Base-by-base conservation (phyloP, 2,888 invertebrate species). In the Ormyrus pomaceus region DNA sequence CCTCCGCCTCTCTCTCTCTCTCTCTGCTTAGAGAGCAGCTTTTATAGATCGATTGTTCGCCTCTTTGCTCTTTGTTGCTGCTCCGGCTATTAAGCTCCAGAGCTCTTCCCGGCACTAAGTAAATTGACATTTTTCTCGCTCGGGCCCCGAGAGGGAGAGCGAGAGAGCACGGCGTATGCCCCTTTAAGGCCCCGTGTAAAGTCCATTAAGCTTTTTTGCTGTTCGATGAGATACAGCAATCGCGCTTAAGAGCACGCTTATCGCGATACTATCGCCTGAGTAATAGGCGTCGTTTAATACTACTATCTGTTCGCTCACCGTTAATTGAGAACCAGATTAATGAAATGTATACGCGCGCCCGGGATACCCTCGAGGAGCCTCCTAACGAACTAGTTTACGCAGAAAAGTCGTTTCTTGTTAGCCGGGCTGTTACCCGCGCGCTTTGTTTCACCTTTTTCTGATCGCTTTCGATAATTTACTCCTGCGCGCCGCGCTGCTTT, bases 211-310 rank as follows among this genome's bases (percentile, higher is more conserved):
- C 79, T 81, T 81, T 82, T 82, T 81, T 82, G 79, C 77, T 79
- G 81, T 82, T 78, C 74, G 74, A 71, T 77, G 79, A 77, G 76
- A 79, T 79, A 81, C 79, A 79, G 69, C 73, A 75, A 79, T 79
- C 81, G 80, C 74, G 76, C 81, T 79, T 82, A 82, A 82, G 79
- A 81, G 82, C 81, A 51, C 62, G 59, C 84, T 84, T 85, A 85
- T 85, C 85, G 79, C 74, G 69, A 83, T 77, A 78, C 83, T 85
- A 85, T 85, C 84, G 73, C 72, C 77, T 85, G 85, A 85, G 85
- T 85, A 85, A 85, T 85, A 85, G 84, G 84, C 83, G 85, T 84
- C 85, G 84, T 85, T 85, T 85, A 85, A 85, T 85, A 85, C 84
- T 83, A 82, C 84, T 85, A 85, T 85, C 85, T 82, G 83, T 80